phyloP scores from a whole-genome alignment of 2,888 invertebrate genomes.

The Agriopis aurantiaria region DNA sequence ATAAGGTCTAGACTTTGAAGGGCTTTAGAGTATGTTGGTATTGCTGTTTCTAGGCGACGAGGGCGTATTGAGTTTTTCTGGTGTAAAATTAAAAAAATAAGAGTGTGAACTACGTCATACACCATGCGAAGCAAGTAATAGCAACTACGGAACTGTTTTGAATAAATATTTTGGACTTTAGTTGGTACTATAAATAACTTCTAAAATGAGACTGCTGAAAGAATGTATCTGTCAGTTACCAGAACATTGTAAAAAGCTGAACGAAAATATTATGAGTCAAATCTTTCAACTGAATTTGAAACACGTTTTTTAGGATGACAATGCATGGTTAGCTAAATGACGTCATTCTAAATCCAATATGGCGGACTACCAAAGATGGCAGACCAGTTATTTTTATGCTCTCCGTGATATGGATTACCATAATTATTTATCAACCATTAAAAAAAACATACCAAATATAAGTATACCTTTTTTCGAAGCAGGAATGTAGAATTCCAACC shows the following conservation, averaged over 20 bases:
- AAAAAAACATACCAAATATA: too few species aligned
- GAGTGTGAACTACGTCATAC: neutral
- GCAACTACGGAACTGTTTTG: neutral
- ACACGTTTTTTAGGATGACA: too few species aligned
- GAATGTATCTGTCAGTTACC: too few species aligned
- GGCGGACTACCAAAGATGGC: too few species aligned
- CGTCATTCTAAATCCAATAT: too few species aligned
- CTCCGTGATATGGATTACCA: too few species aligned
- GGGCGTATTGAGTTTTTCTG: constrained; percentile 14
- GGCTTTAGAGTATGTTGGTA: constrained; percentile 7
- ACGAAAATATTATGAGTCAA: too few species aligned
- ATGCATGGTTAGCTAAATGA: too few species aligned
- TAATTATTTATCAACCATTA: too few species aligned
- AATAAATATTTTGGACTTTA: neutral
- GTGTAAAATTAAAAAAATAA: constrained; percentile 24
- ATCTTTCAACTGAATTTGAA: too few species aligned
- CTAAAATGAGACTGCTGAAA: neutral
- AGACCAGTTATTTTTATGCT: too few species aligned
- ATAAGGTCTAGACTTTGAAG: constrained; percentile 16
- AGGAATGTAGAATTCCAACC: neutral
- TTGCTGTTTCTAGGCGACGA: constrained; percentile 21
- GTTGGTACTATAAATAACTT: neutral
- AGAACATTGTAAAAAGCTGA: too few species aligned
- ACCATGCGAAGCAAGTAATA: neutral
- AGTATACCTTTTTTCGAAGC: neutral